A percentile compares a stretch with the other conserved stretches of the same genome.
Evolutionary conservation across 2,888 invertebrate genomes (phyloP).

Genomic region (Chesias legatella): DNA sequence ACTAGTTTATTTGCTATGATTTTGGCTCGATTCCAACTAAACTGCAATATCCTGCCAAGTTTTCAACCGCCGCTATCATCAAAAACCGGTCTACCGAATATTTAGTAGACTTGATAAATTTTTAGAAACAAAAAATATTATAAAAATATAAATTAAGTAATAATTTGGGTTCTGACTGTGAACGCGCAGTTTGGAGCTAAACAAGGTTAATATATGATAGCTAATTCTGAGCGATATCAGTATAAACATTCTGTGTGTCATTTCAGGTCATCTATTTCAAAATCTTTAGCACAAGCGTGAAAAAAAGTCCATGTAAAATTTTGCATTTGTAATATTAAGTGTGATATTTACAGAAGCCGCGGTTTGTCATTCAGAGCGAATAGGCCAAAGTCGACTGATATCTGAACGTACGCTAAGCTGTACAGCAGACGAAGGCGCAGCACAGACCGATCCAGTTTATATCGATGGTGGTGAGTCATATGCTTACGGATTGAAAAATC

Average conservation of each 20-base stretch:
- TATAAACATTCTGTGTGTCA: too few species aligned
- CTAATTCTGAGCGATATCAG: too few species aligned
- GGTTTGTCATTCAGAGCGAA: slow-evolving; percentile 22
- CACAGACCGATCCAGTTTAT: slow-evolving; percentile 20
- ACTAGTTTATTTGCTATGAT: slow-evolving; percentile 1
- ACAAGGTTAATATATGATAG: too few species aligned
- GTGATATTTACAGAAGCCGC: too few species aligned
- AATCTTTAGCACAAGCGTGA: too few species aligned
- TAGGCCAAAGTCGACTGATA: slow-evolving; percentile 38
- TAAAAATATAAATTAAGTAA: slow-evolving; percentile 1
- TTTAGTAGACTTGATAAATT: slow-evolving; percentile 1
- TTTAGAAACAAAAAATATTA: background rate
- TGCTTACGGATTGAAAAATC: too few species aligned
- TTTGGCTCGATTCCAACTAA: slow-evolving; percentile 7
- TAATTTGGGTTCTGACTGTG: too few species aligned
- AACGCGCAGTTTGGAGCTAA: too few species aligned
- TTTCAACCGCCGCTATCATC: slow-evolving; percentile 3
- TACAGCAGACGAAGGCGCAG: slow-evolving; percentile 30
- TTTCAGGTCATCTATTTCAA: too few species aligned
- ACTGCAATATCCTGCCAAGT: slow-evolving; percentile 11
- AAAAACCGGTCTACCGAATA: background rate
- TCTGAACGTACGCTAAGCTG: slow-evolving; percentile 34
- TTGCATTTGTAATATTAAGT: too few species aligned
- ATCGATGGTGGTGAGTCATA: slow-evolving; percentile 9
- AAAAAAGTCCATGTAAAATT: too few species aligned